Conservation (phyloP, 1,140 invertebrate genomes). For the Phymastichus coffea region DNA sequence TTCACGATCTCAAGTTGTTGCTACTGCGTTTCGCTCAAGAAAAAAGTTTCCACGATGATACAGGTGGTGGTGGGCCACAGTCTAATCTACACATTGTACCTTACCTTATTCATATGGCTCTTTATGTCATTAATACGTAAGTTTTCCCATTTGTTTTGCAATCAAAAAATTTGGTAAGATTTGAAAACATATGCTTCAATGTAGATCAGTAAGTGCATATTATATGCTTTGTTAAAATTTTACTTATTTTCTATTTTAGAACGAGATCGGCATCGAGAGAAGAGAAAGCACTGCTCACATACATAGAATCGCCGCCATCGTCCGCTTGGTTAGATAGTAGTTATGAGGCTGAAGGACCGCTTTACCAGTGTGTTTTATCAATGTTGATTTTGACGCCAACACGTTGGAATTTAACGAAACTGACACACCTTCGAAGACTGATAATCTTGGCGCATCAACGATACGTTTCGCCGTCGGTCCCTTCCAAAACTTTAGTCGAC, state of each 20-base stretch:
- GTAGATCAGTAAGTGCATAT: no score
- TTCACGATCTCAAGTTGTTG: conserved; percentile 93
- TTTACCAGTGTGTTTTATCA: conserved; percentile 82
- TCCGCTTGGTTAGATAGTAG: conserved; percentile 75
- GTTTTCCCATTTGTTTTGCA: conserved; percentile 47
- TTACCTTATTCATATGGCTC: conserved; percentile 90
- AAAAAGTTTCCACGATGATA: conserved; percentile 95
- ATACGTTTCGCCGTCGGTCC: conserved; percentile 58
- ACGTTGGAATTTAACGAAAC: conserved; percentile 67
- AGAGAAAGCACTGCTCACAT: conserved; percentile 69
- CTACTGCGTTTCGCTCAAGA: conserved; percentile 89
- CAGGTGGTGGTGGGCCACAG: conserved; percentile 93
- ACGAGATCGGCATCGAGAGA: conserved; percentile 74
- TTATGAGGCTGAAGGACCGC: conserved; percentile 86
- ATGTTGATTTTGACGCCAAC: conserved; percentile 74
- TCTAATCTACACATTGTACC: conserved; percentile 97
- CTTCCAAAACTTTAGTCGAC: conserved; percentile 60
- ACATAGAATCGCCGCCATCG: conserved; percentile 62
- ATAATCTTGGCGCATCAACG: conserved; percentile 79
- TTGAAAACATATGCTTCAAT: not conserved
- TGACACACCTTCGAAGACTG: conserved; percentile 76
- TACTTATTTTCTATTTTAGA: conserved; percentile 53
- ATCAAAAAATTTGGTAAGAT: no score
- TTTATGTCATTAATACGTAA: conserved; percentile 93
- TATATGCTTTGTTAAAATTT: not conserved